Conservation (phyloP, 2,888 invertebrate species). For the Alentia gelatinosa region DNA sequence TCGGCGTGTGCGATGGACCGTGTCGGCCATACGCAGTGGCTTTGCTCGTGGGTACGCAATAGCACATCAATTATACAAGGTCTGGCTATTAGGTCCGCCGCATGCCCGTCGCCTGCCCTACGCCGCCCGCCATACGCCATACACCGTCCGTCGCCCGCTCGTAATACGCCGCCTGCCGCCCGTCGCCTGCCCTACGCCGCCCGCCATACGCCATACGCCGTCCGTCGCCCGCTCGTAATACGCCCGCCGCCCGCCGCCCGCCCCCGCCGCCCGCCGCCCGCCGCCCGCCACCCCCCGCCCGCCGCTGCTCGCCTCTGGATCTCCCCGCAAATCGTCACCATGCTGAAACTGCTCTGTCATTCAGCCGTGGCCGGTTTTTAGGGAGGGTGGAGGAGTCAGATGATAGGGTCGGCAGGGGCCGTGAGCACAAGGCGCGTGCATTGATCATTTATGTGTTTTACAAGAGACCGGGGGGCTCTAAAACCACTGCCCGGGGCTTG, state of each 20-base stretch:
- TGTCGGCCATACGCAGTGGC: constrained; percentile 4
- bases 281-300: background rate
- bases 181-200: background rate
- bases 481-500: background rate
- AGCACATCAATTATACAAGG: constrained; percentile 19
- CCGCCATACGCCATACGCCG: too few relatives aligned
- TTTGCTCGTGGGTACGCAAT: background rate
- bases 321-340: background rate
- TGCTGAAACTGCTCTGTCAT: constrained; percentile 27
- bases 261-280: background rate
- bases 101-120: background rate
- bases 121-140: background rate
- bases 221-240: background rate
- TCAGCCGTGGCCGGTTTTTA: constrained; percentile 43
- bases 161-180: background rate
- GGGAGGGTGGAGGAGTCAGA: too few relatives aligned
- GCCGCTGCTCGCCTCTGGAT: background rate
- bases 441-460: constrained; percentile 39
- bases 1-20: background rate
- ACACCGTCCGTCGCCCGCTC: background rate
- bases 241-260: background rate
- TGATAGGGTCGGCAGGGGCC: too few relatives aligned
- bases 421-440: background rate
- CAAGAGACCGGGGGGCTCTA: background rate
- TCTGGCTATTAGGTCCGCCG: background rate